Percentiles rank a stretch among this genome's conserved stretches.
These are phyloP conservation scores for Cyrtodaria siliqua DNA, from an alignment of 2,888 invertebrate genomes.

Conservation along the genomic window DNA sequence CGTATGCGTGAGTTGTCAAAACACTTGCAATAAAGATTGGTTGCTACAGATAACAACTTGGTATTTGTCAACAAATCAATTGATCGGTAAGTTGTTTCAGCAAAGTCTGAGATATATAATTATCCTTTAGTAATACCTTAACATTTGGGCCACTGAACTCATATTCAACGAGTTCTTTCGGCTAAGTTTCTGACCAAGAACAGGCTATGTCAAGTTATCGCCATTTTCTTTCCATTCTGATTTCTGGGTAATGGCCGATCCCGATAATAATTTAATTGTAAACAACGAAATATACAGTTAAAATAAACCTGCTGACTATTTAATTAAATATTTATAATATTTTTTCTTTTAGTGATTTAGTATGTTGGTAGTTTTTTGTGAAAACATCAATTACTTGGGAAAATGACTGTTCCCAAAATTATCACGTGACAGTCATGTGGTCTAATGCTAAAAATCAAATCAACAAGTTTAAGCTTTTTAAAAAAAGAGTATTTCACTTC, in stretches of 20 bases:
- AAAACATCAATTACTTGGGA: neutral
- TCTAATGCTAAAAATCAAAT: neutral
- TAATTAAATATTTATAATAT: neutral
- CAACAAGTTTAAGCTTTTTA: neutral
- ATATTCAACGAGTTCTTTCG: slow-evolving; percentile 70
- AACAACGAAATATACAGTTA: neutral
- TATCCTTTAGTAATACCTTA: slow-evolving; percentile 59
- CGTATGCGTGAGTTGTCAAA: slow-evolving; percentile 39
- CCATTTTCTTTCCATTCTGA: slow-evolving; percentile 67
- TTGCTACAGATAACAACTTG: slow-evolving; percentile 11
- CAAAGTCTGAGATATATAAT: slow-evolving; percentile 2
- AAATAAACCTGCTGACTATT: neutral
- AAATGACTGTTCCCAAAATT: slow-evolving; percentile 3
- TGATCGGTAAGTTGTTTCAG: too few species aligned
- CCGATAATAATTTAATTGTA: neutral
- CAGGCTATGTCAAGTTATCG: slow-evolving; percentile 68
- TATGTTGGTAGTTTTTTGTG: neutral
- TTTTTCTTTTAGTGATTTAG: neutral
- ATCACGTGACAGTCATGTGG: slow-evolving; percentile 20
- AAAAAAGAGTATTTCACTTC: too few species aligned
- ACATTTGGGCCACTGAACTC: slow-evolving; percentile 77
- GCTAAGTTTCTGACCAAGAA: slow-evolving; percentile 63
- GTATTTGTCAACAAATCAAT: too few species aligned
- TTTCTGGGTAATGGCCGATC: neutral
- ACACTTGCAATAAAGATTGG: slow-evolving; percentile 28